A percentile compares a stretch with the other conserved stretches of the same genome.
Conservation (phyloP, 1,140 invertebrate species). For the Oryzaephilus surinamensis region DNA sequence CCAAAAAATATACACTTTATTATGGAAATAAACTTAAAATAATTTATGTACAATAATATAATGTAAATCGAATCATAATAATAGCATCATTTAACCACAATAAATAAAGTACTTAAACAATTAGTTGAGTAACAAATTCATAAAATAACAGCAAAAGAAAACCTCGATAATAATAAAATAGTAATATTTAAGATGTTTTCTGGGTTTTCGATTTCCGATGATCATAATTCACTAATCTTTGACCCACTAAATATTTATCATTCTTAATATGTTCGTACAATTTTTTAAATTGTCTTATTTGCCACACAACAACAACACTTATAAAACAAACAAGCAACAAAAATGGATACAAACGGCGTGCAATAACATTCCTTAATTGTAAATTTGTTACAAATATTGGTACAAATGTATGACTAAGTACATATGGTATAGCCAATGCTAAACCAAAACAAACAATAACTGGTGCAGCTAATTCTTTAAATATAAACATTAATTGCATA, state of each 20-base stretch:
- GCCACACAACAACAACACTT: constrained; percentile 57
- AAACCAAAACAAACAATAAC: constrained; percentile 80
- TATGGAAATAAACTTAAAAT: no score
- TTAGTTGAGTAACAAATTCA: no score
- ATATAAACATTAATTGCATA: constrained; percentile 80
- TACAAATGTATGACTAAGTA: constrained; percentile 70
- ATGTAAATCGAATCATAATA: no score
- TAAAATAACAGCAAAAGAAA: no score
- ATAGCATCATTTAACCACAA: no score
- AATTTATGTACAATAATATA: no score
- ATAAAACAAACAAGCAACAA: constrained; percentile 61
- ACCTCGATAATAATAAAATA: no score
- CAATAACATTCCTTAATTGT: constrained; percentile 64
- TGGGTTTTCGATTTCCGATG: constrained; percentile 44
- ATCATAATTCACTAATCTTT: constrained; percentile 91
- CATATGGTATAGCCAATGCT: constrained; percentile 82
- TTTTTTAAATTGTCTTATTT: constrained; percentile 82
- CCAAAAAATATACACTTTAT: no score
- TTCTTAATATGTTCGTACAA: constrained; percentile 98
- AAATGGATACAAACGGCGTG: constrained; percentile 85
- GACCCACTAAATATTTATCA: constrained; percentile 95
- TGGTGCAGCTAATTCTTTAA: constrained; percentile 77
- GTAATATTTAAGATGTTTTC: constrained; percentile 8
- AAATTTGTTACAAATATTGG: constrained; percentile 66
- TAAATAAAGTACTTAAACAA: no score